Base-by-base conservation (phyloP, 2,797 vertebrate genomes). In the Limnodromus scolopaceus region DNA sequence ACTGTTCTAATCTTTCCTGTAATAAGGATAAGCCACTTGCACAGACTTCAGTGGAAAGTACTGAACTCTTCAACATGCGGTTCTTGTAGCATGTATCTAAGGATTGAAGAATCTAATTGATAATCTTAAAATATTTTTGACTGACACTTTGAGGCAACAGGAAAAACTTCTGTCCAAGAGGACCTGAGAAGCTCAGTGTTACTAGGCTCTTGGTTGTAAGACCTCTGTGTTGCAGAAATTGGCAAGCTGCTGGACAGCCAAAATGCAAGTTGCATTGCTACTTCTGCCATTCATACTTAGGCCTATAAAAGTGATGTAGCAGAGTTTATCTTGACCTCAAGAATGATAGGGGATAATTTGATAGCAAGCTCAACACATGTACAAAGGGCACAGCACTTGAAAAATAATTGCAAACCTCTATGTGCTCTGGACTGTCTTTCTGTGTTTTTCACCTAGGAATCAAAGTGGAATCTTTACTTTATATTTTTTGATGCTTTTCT, bases 291-390 rank as follows among this genome's bases (percentile, higher is more conserved):
- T 64, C 3, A 4, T 83, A 83, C n/a, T 60, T 68, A 65, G 32
- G 16, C 22, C 7, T 83, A 10, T 71, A 12, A 32, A 71, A 55
- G 25, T 36, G 7, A 48, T 45, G 10, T n/a, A 64, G 17, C 14
- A 39, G 27, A 49, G 9, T 76, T 80, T 43, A 13, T 64, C 51
- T 79, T 58, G 17, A 55, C 30, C 3, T 78, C 14, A 0, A 13
- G 19, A 74, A 11, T 22, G 24, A 15, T 12, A 36, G 17, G 9
- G 5, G 81, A 24, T 81, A 8, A 11, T 41, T 69, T 92, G 34
- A 19, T 54, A 24, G 20, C 9, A 58, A 76, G 10, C 5, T 92
- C 2, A 51, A 34, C 3, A 20, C 0, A 0, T 11, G 11, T 39
- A 24, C 8, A 16, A 49, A 61, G 24, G 20, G 10, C 14, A 12